These are phyloP conservation scores for Pherbina coryleti DNA, from an alignment of 2,888 invertebrate genomes.

Conservation along the genomic window DNA sequence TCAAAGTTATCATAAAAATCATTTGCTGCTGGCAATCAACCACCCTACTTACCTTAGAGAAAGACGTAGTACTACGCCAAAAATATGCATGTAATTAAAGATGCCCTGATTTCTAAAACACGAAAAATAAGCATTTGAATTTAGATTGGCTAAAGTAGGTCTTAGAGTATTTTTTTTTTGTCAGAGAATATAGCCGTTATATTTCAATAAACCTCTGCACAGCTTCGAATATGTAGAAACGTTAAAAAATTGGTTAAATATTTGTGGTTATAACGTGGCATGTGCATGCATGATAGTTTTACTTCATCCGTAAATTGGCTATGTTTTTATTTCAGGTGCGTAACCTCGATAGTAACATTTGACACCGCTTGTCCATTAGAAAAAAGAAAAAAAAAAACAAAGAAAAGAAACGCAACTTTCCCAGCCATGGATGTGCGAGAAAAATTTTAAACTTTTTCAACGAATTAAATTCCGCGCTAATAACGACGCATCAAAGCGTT, in stretches of 20 bases:
- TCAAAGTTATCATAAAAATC: no score
- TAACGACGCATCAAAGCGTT: constrained; percentile 27
- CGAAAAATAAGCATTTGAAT: no score
- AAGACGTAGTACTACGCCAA: no score
- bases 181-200: no score
- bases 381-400: not conserved
- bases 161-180: no score
- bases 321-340: constrained; percentile 33
- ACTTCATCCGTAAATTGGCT: not conserved
- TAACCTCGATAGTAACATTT: constrained; percentile 38
- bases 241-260: constrained; percentile 1
- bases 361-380: constrained; percentile 17
- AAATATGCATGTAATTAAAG: no score
- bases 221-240: not conserved
- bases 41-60: no score
- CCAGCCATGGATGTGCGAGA: not conserved
- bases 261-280: not conserved
- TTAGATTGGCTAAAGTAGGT: no score
- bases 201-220: not conserved
- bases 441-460: not conserved
- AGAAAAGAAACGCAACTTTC: constrained; percentile 3
- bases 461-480: constrained; percentile 30
- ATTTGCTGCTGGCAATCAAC: no score
- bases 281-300: not conserved
- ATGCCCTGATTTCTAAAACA: not conserved